A percentile compares a stretch with the other conserved stretches of the same genome.
Evolutionary conservation across 35 echinoderm and acorn worm genomes (phyloP).

Genomic region (Amphiura filiformis): DNA sequence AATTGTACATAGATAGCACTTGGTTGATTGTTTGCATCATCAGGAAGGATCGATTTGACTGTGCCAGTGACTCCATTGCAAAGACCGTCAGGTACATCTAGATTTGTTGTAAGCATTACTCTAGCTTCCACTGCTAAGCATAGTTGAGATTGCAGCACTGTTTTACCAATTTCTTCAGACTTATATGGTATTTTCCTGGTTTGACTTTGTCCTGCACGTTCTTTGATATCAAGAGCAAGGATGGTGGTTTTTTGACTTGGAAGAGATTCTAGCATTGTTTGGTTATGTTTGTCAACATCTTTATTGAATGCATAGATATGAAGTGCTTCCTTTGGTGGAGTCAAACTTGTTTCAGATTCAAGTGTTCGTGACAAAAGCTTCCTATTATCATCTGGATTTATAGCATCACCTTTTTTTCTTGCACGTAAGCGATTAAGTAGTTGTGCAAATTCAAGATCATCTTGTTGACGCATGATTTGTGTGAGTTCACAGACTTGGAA

Average conservation of each 20-base stretch:
- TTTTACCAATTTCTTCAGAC: background rate
- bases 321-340: slow-evolving; percentile 9
- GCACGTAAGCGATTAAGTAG: slow-evolving; percentile 31
- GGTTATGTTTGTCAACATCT: background rate
- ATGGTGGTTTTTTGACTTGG: slow-evolving; percentile 10
- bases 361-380: background rate
- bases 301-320: slow-evolving; percentile 16
- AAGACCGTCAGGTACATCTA: slow-evolving; percentile 50
- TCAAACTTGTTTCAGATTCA: background rate
- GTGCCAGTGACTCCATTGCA: slow-evolving; percentile 55
- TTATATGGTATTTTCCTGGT: background rate
- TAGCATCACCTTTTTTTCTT: background rate
- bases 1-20: slow-evolving; percentile 22
- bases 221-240: slow-evolving; percentile 4
- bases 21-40: slow-evolving; percentile 1
- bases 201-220: background rate
- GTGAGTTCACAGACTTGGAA: slow-evolving; percentile 36
- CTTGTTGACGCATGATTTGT: slow-evolving; percentile 20
- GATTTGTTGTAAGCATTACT: slow-evolving; percentile 57
- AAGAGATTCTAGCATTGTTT: background rate
- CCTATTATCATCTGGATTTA: background rate
- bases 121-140: slow-evolving; percentile 33
- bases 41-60: slow-evolving; percentile 17
- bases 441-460: slow-evolving; percentile 43
- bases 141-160: background rate